Evolutionary conservation across 1,140 invertebrate genomes (phyloP).

Genomic region (Acromyrmex charruanus): DNA sequence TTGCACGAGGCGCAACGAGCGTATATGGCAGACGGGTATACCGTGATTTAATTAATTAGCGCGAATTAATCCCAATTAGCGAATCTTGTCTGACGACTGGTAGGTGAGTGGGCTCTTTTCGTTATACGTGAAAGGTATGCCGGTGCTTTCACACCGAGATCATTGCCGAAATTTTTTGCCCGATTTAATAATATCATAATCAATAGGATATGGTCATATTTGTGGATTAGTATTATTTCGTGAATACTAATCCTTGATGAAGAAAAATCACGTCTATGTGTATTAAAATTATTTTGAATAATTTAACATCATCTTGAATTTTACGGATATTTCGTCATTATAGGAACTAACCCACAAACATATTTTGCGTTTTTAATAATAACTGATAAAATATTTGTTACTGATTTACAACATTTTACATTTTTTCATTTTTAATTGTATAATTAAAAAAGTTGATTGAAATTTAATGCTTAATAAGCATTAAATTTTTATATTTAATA

Average conservation of each 20-base stretch:
- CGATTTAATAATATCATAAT: not conserved
- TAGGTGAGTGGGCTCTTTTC: slow-evolving; percentile 68
- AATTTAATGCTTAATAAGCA: not conserved
- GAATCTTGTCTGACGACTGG: slow-evolving; percentile 76
- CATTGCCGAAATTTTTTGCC: not conserved
- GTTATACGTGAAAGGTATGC: slow-evolving; percentile 64
- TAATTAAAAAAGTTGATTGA: not conserved
- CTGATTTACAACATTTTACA: not conserved
- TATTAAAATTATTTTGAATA: not conserved
- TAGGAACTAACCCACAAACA: not conserved
- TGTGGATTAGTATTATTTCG: not conserved
- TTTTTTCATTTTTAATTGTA: not conserved
- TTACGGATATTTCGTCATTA: not conserved
- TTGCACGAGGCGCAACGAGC: slow-evolving; percentile 39
- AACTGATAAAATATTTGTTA: not conserved
- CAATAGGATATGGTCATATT: slow-evolving; percentile 9
- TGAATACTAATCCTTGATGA: slow-evolving; percentile 23
- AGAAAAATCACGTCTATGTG: not conserved
- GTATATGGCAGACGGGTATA: slow-evolving; percentile 62
- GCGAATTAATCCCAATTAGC: slow-evolving; percentile 82
- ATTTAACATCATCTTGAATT: not conserved
- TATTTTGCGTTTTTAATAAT: not conserved
- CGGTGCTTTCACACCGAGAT: slow-evolving; percentile 59
- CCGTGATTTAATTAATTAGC: slow-evolving; percentile 81
- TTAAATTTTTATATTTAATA: slow-evolving; percentile 1